Evolutionary conservation across 2,888 invertebrate species (phyloP), one percentile per base, ranked within the genome.

Genomic region (Hyposoter didymator): DNA sequence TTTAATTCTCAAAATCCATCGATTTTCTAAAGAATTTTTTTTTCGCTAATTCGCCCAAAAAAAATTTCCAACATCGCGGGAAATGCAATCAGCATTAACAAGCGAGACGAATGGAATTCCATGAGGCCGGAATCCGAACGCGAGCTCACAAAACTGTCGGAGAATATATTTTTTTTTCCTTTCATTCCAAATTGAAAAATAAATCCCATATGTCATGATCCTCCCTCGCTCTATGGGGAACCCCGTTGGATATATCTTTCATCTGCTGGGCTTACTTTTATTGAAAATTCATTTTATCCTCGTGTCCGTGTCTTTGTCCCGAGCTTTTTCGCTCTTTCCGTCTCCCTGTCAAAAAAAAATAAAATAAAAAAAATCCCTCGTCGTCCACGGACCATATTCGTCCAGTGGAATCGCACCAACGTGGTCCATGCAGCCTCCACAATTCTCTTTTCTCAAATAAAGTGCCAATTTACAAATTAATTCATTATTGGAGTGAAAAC

Each of bases 281-380:
- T 89, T 89, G 88, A 87, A 88, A 89, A 88, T 87, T 88, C 87
- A 87, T 89, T 90, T 86, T 70, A 81, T 72, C 74, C 72, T 67
- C 52, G 35, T 64, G 12, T 49, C 59, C 67, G 39, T 28, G n/a
- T 35, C 59, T 62, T 17, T 45, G 28, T 35, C 35, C 7, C 59
- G 17, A 7, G 22, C 7, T 45, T 32, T 32, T 17, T 52, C 47
- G 14, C 70, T 72, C 67, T 74, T 59, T 59, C 28, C 1, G 6
- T 59, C 47, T 47, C 47, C 64, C 10, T 47, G 35, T 74, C 14
- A 8, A 28, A 32, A 28, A 43, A 45, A 32, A 10, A 10, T 12
- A 32, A 17, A 22, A 28, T 6, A 28, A 32, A 17, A 22, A 28
- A 14, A 28, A 45, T 74, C 12, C 62, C 47, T n/a, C 45, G 62